These are phyloP conservation scores for Agrochola litura DNA, from an alignment of 2,888 invertebrate species.

Conservation along the genomic window DNA sequence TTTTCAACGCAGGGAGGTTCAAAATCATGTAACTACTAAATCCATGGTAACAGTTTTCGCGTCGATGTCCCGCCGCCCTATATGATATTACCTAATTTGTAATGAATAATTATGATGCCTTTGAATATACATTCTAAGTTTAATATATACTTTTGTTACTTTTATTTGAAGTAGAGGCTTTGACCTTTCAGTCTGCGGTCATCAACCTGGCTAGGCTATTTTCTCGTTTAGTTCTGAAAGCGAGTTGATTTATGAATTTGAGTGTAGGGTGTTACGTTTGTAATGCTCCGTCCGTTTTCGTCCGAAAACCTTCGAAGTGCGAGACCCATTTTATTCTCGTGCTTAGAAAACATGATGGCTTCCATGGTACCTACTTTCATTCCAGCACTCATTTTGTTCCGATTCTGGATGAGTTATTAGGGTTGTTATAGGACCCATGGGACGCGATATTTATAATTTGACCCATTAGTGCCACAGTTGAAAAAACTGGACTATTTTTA, in stretches of 20 bases:
- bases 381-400: slow-evolving; percentile 26
- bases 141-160: slow-evolving; percentile 3
- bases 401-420: slow-evolving; percentile 32
- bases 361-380: slow-evolving; percentile 14
- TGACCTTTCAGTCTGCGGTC: slow-evolving; percentile 61
- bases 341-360: slow-evolving; percentile 29
- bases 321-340: slow-evolving; percentile 16
- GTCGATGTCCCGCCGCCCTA: too few species aligned
- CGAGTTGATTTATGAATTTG: slow-evolving; percentile 47
- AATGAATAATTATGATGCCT: slow-evolving; percentile 8
- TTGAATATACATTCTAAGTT: slow-evolving; percentile 10
- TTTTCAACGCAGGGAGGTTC: too few species aligned
- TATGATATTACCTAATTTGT: neutral
- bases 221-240: slow-evolving; percentile 37
- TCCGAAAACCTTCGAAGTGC: slow-evolving; percentile 15
- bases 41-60: too few species aligned
- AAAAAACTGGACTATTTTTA: slow-evolving; percentile 33
- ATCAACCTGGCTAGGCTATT: slow-evolving; percentile 50
- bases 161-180: slow-evolving; percentile 28
- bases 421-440: slow-evolving; percentile 35
- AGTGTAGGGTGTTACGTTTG: slow-evolving; percentile 27
- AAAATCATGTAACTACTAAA: too few species aligned
- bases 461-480: slow-evolving; percentile 34
- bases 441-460: slow-evolving; percentile 29
- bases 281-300: slow-evolving; percentile 32